Evolutionary conservation across 2,888 invertebrate species (phyloP), one percentile per base, ranked within the genome.

Genomic region (Nephrotoma flavescens): DNA sequence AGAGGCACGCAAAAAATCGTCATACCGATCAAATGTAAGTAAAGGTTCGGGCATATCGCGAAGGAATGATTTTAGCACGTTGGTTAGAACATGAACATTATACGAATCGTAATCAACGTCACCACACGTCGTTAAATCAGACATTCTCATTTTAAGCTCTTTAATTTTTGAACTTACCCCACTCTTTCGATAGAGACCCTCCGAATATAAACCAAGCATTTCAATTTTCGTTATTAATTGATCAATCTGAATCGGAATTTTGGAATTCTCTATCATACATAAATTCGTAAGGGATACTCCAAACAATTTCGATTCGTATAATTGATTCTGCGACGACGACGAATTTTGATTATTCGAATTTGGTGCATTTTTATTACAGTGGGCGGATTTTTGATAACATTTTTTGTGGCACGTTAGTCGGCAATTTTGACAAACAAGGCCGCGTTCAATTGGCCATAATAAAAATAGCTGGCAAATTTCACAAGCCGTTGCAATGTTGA

Each of bases 401-500:
- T 97, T 98, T 91, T 97, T 98, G 92, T 99, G 98, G 90, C 97
- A 97, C 2, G 97, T 97, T 89, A 98, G 93, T 91, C 96, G 97
- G 92, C 98, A 99, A 42, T 93, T 94, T 90, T 94, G 94, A 89
- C 94, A 95, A 87, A 95, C 95, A 88, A 97, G 94, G 86, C 97
- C 97, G 87, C 97, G 94, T 91, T 98, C 98, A 88, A 98, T 96
- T 87, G 98, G 97, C 98, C 98, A 98, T 95, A 98, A 96, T 91
- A 98, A 96, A 92, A 97, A 96, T 2, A 96, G 96, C 89, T 95
- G 96, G 92, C 98, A 98, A 88, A 97, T 96, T 92, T 99, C 98
- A 92, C 98, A 99, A 89, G 97, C 98, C 4, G 98, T 98, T 12
- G 98, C 97, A 90, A 98, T 98, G 92, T 97, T 98, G 89, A 98